These are phyloP conservation scores for Andrena praecox DNA, from an alignment of 2,888 invertebrate genomes.

Conservation along the genomic window DNA sequence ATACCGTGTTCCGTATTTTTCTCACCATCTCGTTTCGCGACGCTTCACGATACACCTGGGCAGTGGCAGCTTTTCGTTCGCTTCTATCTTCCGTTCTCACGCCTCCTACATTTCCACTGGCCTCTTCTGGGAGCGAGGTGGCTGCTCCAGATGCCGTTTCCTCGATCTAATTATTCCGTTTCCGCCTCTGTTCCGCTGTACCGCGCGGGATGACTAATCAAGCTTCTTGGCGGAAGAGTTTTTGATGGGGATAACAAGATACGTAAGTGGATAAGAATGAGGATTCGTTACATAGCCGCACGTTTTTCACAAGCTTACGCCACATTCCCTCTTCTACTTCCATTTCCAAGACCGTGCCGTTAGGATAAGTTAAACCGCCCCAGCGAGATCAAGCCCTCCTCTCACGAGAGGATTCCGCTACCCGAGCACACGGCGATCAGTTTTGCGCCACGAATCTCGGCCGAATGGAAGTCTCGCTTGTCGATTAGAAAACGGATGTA, in stretches of 20 bases:
- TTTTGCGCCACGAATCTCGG: conserved; percentile 28
- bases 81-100: not conserved
- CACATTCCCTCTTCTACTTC: not conserved
- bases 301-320: not conserved
- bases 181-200: not conserved
- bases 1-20: conserved; percentile 57
- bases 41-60: conserved; percentile 39
- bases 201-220: no score
- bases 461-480: conserved; percentile 52
- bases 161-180: not conserved
- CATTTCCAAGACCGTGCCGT: not conserved
- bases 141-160: not conserved
- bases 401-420: conserved; percentile 17
- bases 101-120: not conserved
- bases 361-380: conserved; percentile 23
- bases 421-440: conserved; percentile 30
- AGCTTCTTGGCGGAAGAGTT: not conserved
- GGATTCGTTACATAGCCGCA: no score
- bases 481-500: conserved; percentile 74
- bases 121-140: not conserved
- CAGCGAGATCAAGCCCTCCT: conserved; percentile 1
- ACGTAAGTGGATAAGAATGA: not conserved
- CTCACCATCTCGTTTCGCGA: conserved; percentile 10
- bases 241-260: not conserved
- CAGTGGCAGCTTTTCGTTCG: conserved; percentile 12